Conservation (phyloP, 1,140 invertebrate species). For the Melanaphis sacchari region DNA sequence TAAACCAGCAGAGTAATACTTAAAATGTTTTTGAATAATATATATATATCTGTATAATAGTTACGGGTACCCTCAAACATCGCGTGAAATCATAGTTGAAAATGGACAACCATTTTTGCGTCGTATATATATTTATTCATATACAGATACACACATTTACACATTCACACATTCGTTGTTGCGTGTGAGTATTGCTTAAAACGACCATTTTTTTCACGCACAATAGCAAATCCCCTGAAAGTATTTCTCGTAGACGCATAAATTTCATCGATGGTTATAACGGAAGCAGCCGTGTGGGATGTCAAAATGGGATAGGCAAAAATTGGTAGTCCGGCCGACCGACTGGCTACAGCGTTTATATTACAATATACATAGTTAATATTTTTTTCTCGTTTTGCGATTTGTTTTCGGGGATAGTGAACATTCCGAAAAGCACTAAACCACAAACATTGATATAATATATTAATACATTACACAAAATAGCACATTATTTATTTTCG, state of each 20-base stretch:
- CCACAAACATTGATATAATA: constrained; percentile 2
- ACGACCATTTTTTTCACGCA: not conserved
- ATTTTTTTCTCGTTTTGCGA: not conserved
- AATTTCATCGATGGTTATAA: not conserved
- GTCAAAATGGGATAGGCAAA: constrained; percentile 5
- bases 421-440: constrained; percentile 20
- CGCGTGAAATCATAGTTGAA: not conserved
- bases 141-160: not conserved
- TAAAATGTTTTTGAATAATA: not conserved
- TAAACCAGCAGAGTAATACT: not conserved
- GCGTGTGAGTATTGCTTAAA: not conserved
- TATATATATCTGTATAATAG: not conserved
- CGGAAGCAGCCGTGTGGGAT: not conserved
- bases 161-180: not conserved
- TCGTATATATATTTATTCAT: not conserved
- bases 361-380: constrained; percentile 15
- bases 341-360: not conserved
- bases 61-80: not conserved
- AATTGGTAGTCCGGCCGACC: not conserved
- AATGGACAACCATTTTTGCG: not conserved
- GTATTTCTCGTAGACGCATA: constrained; percentile 10
- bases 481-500: not conserved
- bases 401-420: not conserved
- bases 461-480: not conserved
- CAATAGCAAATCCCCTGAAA: not conserved